A percentile compares a stretch with the other conserved stretches of the same genome.
phyloP scores from a whole-genome alignment of 2,797 vertebrate genomes.

The Numenius phaeopus region DNA sequence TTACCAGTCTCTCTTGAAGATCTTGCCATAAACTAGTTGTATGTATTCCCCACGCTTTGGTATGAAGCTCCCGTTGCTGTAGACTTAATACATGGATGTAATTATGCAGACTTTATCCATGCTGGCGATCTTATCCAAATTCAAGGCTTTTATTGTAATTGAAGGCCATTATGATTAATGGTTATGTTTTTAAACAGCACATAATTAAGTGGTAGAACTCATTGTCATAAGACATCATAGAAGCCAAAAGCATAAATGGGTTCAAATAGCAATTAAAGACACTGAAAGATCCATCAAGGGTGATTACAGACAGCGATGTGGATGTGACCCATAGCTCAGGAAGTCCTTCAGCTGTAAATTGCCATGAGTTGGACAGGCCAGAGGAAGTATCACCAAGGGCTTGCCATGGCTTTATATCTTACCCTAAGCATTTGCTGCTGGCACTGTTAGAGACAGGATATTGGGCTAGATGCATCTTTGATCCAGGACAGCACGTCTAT shows the following conservation, averaged over 20 bases:
- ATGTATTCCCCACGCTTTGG: fast-evolving
- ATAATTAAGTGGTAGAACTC: background rate
- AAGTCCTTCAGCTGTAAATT: background rate
- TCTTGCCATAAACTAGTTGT: background rate
- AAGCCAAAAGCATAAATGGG: constrained; percentile 7
- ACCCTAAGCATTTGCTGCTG: background rate
- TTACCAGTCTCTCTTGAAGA: background rate
- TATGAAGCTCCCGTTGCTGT: background rate
- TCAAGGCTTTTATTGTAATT: background rate
- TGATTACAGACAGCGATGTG: fast-evolving
- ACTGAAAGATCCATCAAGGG: background rate
- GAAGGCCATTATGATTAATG: constrained; percentile 14
- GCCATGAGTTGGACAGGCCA: background rate
- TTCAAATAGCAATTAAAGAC: constrained; percentile 6
- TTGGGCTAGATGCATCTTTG: background rate
- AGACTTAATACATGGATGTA: background rate
- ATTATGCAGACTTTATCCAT: background rate
- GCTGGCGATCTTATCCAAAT: background rate
- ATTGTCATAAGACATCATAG: background rate
- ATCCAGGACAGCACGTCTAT: background rate
- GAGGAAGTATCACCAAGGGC: background rate
- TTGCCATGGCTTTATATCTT: background rate
- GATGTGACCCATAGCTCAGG: background rate
- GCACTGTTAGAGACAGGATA: background rate
- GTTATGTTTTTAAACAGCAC: background rate